Evolutionary conservation across 2,888 invertebrate species (phyloP).

Genomic region (Eudemis profundana): DNA sequence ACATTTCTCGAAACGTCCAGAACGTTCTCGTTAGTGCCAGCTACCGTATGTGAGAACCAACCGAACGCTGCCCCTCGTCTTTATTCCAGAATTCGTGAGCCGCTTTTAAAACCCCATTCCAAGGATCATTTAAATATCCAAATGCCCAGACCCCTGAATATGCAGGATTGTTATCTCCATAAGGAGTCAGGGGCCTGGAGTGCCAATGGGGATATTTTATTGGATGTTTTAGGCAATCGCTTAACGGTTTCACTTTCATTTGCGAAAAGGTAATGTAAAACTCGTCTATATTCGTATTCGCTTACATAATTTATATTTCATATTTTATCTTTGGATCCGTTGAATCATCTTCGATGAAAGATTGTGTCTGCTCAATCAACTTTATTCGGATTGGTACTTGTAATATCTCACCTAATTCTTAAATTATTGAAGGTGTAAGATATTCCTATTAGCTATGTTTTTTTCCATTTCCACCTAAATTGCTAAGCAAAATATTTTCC

Average conservation of each 20-base stretch:
- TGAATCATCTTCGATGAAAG: background rate
- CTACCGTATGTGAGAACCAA: constrained; percentile 12
- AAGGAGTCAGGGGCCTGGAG: constrained; percentile 1
- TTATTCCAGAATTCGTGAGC: constrained; percentile 34
- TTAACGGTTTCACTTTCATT: constrained; percentile 35
- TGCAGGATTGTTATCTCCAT: background rate
- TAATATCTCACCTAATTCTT: too few species aligned
- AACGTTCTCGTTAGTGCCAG: constrained; percentile 1
- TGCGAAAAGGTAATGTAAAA: constrained; percentile 29
- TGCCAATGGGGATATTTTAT: constrained; percentile 33
- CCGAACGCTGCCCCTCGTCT: constrained; percentile 19
- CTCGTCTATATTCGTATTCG: constrained; percentile 9
- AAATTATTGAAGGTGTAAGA: too few species aligned
- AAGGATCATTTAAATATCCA: constrained; percentile 26
- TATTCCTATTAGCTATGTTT: too few species aligned
- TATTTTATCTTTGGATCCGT: background rate
- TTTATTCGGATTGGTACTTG: background rate
- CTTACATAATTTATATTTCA: constrained; percentile 14
- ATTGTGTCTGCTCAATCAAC: background rate
- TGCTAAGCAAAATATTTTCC: too few species aligned
- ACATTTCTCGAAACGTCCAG: constrained; percentile 7
- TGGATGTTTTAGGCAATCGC: constrained; percentile 35
- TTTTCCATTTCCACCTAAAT: too few species aligned
- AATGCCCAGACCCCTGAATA: constrained; percentile 19
- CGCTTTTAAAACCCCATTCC: constrained; percentile 38